Percentiles rank a stretch among this genome's conserved stretches.
These are phyloP conservation scores for Myiozetetes cayanensis DNA, from an alignment of 2,113 vertebrate genomes.

Conservation along the genomic window DNA sequence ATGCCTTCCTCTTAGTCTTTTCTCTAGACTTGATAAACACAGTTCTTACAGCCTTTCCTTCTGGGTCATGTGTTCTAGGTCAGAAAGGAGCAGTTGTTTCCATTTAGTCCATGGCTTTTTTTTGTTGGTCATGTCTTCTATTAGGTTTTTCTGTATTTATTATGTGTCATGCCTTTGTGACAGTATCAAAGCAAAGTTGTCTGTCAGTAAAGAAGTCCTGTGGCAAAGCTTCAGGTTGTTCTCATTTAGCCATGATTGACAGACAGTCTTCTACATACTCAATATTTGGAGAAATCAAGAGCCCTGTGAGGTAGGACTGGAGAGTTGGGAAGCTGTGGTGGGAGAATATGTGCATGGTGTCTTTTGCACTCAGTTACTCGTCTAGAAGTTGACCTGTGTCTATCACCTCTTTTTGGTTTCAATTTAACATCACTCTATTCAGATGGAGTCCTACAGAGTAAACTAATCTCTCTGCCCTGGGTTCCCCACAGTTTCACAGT, in stretches of 20 bases:
- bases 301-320: no score
- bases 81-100: background rate
- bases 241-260: background rate
- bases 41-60: background rate
- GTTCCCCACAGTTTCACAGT: background rate
- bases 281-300: background rate
- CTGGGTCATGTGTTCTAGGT: background rate
- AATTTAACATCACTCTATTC: background rate
- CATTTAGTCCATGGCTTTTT: background rate
- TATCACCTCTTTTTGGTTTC: background rate
- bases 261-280: background rate
- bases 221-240: background rate
- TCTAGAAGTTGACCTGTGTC: background rate
- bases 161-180: background rate
- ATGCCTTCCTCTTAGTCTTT: background rate
- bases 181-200: background rate
- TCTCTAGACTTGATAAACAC: background rate
- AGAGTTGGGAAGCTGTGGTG: background rate
- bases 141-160: background rate
- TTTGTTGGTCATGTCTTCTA: background rate
- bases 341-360: accelerated
- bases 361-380: background rate
- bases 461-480: background rate
- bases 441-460: background rate
- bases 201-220: background rate